Conservation (phyloP, 2,797 vertebrate genomes). For the Pantherophis vulpinus region DNA sequence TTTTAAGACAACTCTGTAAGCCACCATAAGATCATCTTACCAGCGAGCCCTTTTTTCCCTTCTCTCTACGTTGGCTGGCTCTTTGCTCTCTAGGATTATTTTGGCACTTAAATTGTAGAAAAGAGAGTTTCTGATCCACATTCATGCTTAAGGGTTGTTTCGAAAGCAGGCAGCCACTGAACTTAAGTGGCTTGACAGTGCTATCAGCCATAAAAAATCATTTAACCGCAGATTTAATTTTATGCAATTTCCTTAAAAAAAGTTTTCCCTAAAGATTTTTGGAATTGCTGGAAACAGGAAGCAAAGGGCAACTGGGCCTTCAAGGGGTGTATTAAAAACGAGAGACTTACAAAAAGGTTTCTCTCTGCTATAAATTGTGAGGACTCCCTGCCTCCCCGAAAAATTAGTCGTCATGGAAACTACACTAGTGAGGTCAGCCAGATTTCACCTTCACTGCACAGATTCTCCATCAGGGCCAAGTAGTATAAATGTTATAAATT, state of each 20-base stretch:
- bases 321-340: constrained; percentile 41
- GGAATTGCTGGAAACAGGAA: constrained; percentile 1
- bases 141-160: not conserved
- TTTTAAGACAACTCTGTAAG: not conserved
- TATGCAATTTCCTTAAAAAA: constrained; percentile 9
- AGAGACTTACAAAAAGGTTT: constrained; percentile 46
- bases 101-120: not conserved
- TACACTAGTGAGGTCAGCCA: constrained; percentile 67
- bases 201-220: constrained; percentile 2
- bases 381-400: constrained; percentile 46
- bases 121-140: not conserved
- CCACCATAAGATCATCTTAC: not conserved
- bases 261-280: not conserved
- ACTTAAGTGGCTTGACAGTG: not conserved
- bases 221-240: not conserved
- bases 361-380: constrained; percentile 70
- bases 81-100: not conserved
- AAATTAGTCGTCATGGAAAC: constrained; percentile 76
- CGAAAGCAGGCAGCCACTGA: not conserved
- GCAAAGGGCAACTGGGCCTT: not conserved
- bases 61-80: not conserved
- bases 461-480: constrained; percentile 70
- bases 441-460: constrained; percentile 69
- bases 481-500: constrained; percentile 62
- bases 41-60: no score